Conservation (phyloP, 2,113 vertebrate genomes). For the Melanerpes aurifrons region DNA sequence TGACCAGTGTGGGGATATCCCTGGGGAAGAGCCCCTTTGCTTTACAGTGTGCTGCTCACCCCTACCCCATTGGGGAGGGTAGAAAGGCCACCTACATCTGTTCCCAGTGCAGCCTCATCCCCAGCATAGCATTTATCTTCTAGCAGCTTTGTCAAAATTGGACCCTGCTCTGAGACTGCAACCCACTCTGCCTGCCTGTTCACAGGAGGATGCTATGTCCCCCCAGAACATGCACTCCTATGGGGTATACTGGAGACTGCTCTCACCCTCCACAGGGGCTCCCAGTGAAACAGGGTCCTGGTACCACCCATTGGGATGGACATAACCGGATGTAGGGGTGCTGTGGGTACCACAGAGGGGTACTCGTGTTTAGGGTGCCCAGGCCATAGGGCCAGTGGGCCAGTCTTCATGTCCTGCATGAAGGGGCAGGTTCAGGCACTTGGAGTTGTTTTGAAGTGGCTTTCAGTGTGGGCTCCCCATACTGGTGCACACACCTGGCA, state of each 20-base stretch:
- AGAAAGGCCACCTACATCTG: background rate
- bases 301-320: background rate
- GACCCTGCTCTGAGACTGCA: background rate
- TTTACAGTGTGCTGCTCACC: background rate
- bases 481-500: conserved; percentile 5
- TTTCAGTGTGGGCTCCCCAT: background rate
- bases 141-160: background rate
- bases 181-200: too few relatives aligned
- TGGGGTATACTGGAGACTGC: background rate
- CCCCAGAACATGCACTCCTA: rapidly evolving
- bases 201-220: background rate
- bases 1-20: rapidly evolving
- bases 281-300: background rate
- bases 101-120: background rate
- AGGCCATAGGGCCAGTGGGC: background rate
- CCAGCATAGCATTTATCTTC: rapidly evolving
- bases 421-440: background rate
- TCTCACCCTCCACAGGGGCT: rapidly evolving
- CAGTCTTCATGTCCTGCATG: rapidly evolving
- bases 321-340: background rate
- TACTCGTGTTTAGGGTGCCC: background rate
- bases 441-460: background rate
- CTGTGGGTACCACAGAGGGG: rapidly evolving
- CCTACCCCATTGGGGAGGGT: rapidly evolving
- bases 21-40: background rate